Conservation (phyloP, 2,888 invertebrate genomes). For the Stratiomys singularior region DNA sequence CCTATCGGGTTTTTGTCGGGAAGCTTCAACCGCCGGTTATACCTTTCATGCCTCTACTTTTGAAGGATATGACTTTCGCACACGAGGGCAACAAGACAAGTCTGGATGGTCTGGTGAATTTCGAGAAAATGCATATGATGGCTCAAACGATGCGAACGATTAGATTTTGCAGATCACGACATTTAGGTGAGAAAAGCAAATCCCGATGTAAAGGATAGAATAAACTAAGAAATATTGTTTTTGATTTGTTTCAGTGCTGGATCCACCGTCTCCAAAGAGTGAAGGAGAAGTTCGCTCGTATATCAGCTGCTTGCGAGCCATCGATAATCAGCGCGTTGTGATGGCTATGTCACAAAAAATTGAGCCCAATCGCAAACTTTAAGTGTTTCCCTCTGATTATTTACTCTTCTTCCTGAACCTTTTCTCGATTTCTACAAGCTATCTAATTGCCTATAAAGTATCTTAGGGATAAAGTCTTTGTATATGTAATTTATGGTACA, state of each 20-base stretch:
- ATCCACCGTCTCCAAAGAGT: constrained; percentile 77
- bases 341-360: constrained; percentile 82
- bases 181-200: constrained; percentile 75
- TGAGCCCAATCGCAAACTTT: constrained; percentile 70
- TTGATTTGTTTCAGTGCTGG: constrained; percentile 70
- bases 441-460: not conserved
- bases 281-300: constrained; percentile 76
- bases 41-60: constrained; percentile 83
- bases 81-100: constrained; percentile 88
- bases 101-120: constrained; percentile 82
- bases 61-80: constrained; percentile 85
- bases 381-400: constrained; percentile 11
- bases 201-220: too few species aligned
- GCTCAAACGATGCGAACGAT: constrained; percentile 83
- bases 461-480: not conserved
- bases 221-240: too few species aligned
- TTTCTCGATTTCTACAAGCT: not conserved
- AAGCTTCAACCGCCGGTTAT: constrained; percentile 82
- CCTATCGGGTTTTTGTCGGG: constrained; percentile 77
- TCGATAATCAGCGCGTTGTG: constrained; percentile 81
- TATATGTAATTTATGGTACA: constrained; percentile 36
- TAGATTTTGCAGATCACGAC: constrained; percentile 77
- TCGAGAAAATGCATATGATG: constrained; percentile 92
- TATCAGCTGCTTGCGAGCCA: constrained; percentile 77
- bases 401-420: not conserved